Base-by-base conservation (phyloP, 1,140 invertebrate species). In the Formica selysi region DNA sequence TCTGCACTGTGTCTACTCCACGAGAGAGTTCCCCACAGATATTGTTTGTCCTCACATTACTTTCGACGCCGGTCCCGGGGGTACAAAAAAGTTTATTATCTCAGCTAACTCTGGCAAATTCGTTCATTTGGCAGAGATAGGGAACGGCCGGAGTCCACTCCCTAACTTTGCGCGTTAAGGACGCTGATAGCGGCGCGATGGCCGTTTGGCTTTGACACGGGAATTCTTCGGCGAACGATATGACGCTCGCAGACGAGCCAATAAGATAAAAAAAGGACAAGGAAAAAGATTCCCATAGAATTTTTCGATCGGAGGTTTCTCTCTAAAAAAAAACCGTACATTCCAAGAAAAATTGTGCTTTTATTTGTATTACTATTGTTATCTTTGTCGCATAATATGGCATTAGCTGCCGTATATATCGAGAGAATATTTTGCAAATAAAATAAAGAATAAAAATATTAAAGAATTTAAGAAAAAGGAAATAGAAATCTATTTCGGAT, bases 51-150 rank as follows among this genome's bases (percentile, higher is more conserved):
- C 76, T 32, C 59, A 26, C 48, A 76, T 85, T 86, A 81, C 57
- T 64, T 81, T 65, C 26, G 41, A 61, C 13, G 62, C 16, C 61
- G 80, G 38, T 62, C 54, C 13, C 70, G 26, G 62, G n/a, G 83
- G 29, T 44, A 57, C 29, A 73, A 88, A 70, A 73, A 89, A 86
- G 83, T 89, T 89, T 89, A 89, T 89, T 89, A 89, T 89, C 88
- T n/a, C 71, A 29, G 29, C 65, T 86, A 89, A 89, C 88, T 89
- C 85, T 54, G 41, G 61, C 78, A 74, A 89, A 89, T 89, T 89
- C 87, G 87, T 89, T 89, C 88, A 89, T 89, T 89, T 89, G 88
- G 85, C 88, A 86, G 59, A 87, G 84, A 89, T 89, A 89, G 71
- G 71, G 59, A 59, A 65, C 57, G 74, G 41, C 68, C 41, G 29